These are phyloP conservation scores for Noctua pronuba DNA, from an alignment of 2,888 invertebrate genomes.

Conservation along the genomic window DNA sequence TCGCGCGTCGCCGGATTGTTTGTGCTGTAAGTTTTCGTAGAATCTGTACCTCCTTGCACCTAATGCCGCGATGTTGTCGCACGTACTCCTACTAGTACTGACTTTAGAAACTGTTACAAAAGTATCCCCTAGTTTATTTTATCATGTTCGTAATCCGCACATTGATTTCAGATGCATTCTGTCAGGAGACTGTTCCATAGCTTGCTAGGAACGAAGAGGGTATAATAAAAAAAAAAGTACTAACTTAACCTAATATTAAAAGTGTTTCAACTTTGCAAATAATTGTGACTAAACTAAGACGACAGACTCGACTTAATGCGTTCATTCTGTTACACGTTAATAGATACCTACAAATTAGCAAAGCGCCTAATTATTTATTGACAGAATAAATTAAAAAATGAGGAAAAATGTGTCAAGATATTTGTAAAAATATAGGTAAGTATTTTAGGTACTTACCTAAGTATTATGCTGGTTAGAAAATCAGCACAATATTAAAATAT, in stretches of 20 bases:
- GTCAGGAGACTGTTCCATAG: too few relatives aligned
- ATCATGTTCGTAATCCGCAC: not conserved
- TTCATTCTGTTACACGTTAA: not conserved
- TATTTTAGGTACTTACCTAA: too few relatives aligned
- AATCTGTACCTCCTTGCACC: not conserved
- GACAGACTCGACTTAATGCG: not conserved
- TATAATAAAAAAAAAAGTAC: not conserved
- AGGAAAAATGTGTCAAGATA: too few relatives aligned
- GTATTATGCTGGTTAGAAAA: too few relatives aligned
- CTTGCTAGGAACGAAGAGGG: not conserved
- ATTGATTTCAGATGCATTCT: constrained; percentile 13
- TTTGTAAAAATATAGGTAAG: not conserved
- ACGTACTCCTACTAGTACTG: not conserved
- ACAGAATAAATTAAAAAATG: too few relatives aligned
- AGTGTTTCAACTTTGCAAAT: not conserved
- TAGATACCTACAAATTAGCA: not conserved
- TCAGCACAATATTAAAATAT: too few relatives aligned
- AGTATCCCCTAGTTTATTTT: not conserved
- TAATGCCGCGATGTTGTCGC: constrained; percentile 16
- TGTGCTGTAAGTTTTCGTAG: constrained; percentile 39
- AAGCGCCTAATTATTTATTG: not conserved
- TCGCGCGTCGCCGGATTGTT: constrained; percentile 4
- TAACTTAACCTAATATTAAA: constrained; percentile 2
- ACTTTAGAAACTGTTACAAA: constrained; percentile 21
- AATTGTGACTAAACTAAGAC: not conserved